Evolutionary conservation across 1,140 invertebrate genomes (phyloP).

Genomic region (Caenorhabditis brenneri): DNA sequence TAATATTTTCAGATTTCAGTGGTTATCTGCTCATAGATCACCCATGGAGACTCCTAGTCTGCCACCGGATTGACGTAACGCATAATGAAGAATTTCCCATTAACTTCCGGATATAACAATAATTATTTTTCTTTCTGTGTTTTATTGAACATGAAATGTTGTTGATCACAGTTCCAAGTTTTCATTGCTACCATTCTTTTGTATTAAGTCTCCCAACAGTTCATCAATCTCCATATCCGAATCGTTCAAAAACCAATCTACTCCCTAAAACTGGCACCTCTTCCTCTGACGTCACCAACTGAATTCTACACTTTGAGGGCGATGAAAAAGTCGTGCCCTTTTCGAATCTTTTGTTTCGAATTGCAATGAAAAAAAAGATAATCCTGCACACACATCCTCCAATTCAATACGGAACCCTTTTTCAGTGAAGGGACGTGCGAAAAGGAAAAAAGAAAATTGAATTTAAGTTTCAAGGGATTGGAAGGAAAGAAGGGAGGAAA

Average conservation of each 20-base stretch:
- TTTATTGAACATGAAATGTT: not conserved
- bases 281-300: not conserved
- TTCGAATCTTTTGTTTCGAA: not conserved
- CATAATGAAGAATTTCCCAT: too few relatives aligned
- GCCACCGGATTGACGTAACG: too few relatives aligned
- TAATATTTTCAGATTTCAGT: too few relatives aligned
- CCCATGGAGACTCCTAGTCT: too few relatives aligned
- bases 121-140: not conserved
- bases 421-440: not conserved
- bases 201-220: not conserved
- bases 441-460: not conserved
- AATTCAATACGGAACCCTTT: conserved; percentile 4
- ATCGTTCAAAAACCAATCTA: conserved; percentile 6
- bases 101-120: too few relatives aligned
- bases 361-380: not conserved
- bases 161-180: not conserved
- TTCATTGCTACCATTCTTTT: not conserved
- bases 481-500: not conserved
- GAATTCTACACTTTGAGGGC: not conserved
- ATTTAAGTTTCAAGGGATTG: not conserved
- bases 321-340: not conserved
- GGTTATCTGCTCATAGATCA: too few relatives aligned
- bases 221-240: not conserved
- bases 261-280: not conserved
- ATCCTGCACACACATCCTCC: not conserved